A percentile compares a stretch with the other conserved stretches of the same genome.
Evolutionary conservation across 2,113 vertebrate genomes (phyloP).

Genomic region (Nettapus auritus): DNA sequence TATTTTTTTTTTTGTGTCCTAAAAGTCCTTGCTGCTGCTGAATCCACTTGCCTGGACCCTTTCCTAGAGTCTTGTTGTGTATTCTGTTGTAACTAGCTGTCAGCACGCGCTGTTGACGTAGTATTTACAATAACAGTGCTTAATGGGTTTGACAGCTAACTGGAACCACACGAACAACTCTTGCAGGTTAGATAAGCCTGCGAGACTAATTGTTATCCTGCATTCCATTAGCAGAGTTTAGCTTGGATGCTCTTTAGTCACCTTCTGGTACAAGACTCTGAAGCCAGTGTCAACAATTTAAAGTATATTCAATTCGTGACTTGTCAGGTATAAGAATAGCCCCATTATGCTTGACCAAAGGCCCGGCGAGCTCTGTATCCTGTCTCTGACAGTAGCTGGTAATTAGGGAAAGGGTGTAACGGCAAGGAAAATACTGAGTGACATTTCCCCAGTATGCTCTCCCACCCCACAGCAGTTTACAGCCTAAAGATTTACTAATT

Average conservation of each 20-base stretch:
- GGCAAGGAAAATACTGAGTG: not conserved
- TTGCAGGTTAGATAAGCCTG: not conserved
- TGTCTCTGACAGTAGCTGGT: conserved; percentile 44
- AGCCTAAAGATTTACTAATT: not conserved
- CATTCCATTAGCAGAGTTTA: conserved; percentile 2
- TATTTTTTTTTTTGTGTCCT: not conserved
- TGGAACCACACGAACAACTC: not conserved
- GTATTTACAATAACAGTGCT: not conserved
- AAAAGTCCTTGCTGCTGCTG: not conserved
- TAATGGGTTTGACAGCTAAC: not conserved
- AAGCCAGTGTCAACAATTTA: conserved; percentile 58
- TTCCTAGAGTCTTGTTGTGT: not conserved
- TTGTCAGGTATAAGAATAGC: conserved; percentile 17
- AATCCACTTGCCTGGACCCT: not conserved
- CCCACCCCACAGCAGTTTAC: not conserved
- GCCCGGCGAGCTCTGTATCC: conserved; percentile 25
- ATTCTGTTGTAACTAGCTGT: not conserved
- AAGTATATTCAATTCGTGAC: not conserved
- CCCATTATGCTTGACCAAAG: conserved; percentile 20
- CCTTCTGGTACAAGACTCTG: not conserved
- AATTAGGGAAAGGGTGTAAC: conserved; percentile 60
- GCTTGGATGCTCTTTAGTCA: conserved; percentile 40
- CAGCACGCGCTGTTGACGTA: not conserved
- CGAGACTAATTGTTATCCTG: conserved; percentile 9
- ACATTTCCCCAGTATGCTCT: conserved; percentile 29